Percentiles rank a stretch among this genome's conserved stretches.
These are phyloP conservation scores for Stenichneumon culpator DNA, from an alignment of 2,888 invertebrate species.

Conservation along the genomic window DNA sequence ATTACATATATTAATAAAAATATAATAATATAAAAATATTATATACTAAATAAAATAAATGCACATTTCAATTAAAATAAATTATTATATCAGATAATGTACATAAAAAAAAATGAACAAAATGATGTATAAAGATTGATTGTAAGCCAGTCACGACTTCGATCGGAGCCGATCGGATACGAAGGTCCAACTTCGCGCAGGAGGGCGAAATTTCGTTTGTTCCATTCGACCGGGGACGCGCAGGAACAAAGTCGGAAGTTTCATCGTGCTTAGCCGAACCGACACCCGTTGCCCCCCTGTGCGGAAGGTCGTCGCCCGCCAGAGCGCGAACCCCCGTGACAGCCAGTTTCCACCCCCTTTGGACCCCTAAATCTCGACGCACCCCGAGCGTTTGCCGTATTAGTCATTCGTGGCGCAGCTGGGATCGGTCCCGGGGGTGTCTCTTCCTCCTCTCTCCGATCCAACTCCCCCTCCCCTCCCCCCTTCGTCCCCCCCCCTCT, in stretches of 20 bases:
- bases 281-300: slow-evolving; percentile 46
- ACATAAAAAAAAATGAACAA: too few relatives aligned
- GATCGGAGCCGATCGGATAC: background rate
- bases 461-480: slow-evolving; percentile 34
- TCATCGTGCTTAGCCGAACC: slow-evolving; percentile 52
- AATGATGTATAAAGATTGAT: background rate
- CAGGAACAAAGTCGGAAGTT: slow-evolving; percentile 64
- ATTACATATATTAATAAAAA: too few relatives aligned
- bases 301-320: slow-evolving; percentile 47
- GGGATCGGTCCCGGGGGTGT: slow-evolving; percentile 75
- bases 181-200: background rate
- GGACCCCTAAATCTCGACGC: slow-evolving; percentile 77
- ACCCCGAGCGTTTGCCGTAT: slow-evolving; percentile 79
- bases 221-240: slow-evolving; percentile 32
- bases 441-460: slow-evolving; percentile 52
- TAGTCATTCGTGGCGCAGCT: slow-evolving; percentile 81
- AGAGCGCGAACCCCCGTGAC: slow-evolving; percentile 59
- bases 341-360: slow-evolving; percentile 63
- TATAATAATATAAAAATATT: too few relatives aligned
- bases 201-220: slow-evolving; percentile 20
- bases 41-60: too few relatives aligned
- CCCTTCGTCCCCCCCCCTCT: slow-evolving; percentile 45
- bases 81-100: too few relatives aligned
- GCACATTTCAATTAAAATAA: too few relatives aligned
- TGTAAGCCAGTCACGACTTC: background rate